Percentiles rank a stretch among this genome's conserved stretches.
phyloP scores from a whole-genome alignment of 2,888 invertebrate genomes.

The Siphlonurus alternatus region DNA sequence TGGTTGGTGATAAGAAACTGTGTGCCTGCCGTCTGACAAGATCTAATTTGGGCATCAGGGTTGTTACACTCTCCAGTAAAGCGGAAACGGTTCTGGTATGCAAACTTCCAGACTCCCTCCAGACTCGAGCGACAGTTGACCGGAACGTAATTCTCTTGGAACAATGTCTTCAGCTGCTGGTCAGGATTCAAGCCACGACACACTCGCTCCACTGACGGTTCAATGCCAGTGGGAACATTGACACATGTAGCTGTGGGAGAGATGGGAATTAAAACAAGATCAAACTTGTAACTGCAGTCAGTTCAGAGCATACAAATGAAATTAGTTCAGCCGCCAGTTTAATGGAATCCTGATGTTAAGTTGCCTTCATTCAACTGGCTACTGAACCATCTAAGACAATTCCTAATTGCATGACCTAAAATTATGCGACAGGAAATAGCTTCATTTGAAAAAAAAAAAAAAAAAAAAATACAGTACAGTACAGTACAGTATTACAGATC shows the following conservation, averaged over 20 bases:
- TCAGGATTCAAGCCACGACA: constrained; percentile 57
- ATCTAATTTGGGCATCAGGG: constrained; percentile 74
- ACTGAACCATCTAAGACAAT: too few species aligned
- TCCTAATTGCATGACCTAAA: too few species aligned
- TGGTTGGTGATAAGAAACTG: constrained; percentile 93
- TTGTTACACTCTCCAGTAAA: constrained; percentile 85
- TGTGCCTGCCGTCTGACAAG: constrained; percentile 91
- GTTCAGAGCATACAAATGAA: not conserved
- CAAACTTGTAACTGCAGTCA: not conserved
- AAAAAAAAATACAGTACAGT: too few species aligned
- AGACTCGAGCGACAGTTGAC: constrained; percentile 82
- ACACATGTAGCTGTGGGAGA: constrained; percentile 49
- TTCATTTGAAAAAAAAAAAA: too few species aligned
- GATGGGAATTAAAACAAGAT: constrained; percentile 12
- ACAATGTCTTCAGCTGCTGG: constrained; percentile 68
- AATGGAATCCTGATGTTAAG: not conserved
- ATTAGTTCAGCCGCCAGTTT: not conserved
- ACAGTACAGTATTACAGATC: too few species aligned
- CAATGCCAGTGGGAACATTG: constrained; percentile 40
- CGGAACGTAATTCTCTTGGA: constrained; percentile 78
- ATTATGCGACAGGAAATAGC: too few species aligned
- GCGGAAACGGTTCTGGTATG: constrained; percentile 68
- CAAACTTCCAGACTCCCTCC: constrained; percentile 94
- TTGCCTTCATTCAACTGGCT: too few species aligned
- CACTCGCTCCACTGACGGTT: constrained; percentile 57